These are phyloP conservation scores for Probosciger aterrimus DNA, from an alignment of 2,113 vertebrate species.

Conservation along the genomic window DNA sequence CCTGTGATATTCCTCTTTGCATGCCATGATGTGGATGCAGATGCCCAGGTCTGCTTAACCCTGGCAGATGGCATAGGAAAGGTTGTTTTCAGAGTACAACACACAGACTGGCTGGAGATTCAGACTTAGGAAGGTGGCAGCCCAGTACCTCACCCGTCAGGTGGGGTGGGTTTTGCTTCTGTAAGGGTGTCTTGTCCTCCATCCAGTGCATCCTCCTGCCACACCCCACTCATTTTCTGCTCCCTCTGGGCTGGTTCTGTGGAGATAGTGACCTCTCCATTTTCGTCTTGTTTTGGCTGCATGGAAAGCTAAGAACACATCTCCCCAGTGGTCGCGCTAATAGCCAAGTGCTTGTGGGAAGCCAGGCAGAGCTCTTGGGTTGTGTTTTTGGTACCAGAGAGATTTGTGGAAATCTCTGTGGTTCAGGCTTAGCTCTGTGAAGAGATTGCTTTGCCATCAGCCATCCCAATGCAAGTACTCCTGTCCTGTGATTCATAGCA, in stretches of 20 bases:
- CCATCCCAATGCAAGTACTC: neutral
- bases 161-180: neutral
- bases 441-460: neutral
- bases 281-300: neutral
- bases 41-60: neutral
- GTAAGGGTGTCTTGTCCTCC: neutral
- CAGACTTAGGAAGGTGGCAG: neutral
- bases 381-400: neutral
- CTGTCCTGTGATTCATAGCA: fast-evolving
- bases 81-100: neutral
- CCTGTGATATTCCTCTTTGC: neutral
- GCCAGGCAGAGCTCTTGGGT: neutral
- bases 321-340: neutral
- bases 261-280: neutral
- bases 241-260: neutral
- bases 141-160: neutral
- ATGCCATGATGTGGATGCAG: neutral
- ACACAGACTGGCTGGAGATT: fast-evolving
- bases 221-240: neutral
- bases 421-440: neutral
- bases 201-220: neutral
- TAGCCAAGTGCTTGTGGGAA: neutral
- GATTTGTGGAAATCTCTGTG: fast-evolving
- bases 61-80: neutral
- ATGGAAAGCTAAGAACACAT: neutral